These are phyloP conservation scores for Pteropus rufus DNA, from an alignment of 2,797 vertebrate species.

Conservation along the genomic window DNA sequence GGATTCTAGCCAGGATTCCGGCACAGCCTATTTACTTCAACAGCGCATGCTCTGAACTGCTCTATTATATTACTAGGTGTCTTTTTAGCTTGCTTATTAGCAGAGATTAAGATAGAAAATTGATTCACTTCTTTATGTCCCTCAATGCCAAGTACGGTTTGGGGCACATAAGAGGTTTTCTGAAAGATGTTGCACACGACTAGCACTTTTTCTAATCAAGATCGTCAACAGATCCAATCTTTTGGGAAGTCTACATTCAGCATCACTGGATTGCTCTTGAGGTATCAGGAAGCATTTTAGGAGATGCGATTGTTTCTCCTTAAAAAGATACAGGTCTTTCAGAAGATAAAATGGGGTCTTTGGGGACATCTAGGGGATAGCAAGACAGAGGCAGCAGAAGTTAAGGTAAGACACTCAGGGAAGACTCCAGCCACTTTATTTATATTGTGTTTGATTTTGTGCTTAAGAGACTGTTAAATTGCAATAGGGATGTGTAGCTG, in stretches of 20 bases:
- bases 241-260: neutral
- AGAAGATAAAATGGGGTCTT: constrained; percentile 27
- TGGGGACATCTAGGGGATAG: constrained; percentile 17
- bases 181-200: neutral
- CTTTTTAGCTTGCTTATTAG: neutral
- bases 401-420: constrained; percentile 29
- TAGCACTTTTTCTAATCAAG: neutral
- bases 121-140: neutral
- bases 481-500: constrained; percentile 21
- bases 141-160: neutral
- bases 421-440: constrained; percentile 41
- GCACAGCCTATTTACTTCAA: neutral
- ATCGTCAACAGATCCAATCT: neutral
- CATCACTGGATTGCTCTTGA: neutral
- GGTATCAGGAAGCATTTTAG: neutral
- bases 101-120: neutral
- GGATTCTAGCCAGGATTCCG: too few species aligned
- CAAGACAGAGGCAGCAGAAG: constrained; percentile 25
- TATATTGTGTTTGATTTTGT: constrained; percentile 70
- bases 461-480: constrained; percentile 69
- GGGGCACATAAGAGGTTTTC: neutral
- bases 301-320: neutral
- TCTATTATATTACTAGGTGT: neutral
- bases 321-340: constrained; percentile 18
- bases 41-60: neutral